Percentiles rank a stretch among this genome's conserved stretches.
phyloP scores from a whole-genome alignment of 37 sponge, comb jelly and placozoan genomes.

The Aplysina aerophoba region DNA sequence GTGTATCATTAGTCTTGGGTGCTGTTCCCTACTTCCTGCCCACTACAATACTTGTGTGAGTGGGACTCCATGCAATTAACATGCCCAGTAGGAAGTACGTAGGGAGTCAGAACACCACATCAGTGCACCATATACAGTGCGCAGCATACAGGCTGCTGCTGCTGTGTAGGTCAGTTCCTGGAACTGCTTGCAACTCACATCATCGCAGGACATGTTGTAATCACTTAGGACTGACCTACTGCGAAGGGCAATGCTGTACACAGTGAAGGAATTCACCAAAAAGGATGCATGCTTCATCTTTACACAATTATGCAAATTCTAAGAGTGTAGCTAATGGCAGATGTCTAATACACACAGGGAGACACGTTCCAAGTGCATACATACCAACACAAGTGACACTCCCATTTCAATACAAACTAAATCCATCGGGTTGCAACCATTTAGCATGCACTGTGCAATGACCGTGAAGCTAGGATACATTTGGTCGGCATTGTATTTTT shows the following conservation, averaged over 20 bases:
- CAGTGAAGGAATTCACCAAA: neutral
- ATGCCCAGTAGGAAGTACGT: too few species aligned
- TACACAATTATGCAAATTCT: neutral
- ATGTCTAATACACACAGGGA: neutral
- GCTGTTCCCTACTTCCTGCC: too few species aligned
- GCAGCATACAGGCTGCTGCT: too few species aligned
- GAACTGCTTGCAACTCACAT: conserved; percentile 59
- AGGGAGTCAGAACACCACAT: too few species aligned
- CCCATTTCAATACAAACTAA: neutral
- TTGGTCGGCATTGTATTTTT: conserved; percentile 58
- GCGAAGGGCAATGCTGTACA: conserved; percentile 56
- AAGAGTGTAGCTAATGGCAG: too few species aligned
- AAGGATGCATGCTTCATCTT: neutral
- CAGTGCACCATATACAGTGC: too few species aligned
- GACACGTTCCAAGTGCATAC: conserved; percentile 8
- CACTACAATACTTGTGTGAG: too few species aligned
- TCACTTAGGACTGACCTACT: conserved; percentile 67
- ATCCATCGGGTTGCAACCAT: neutral
- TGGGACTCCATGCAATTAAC: too few species aligned
- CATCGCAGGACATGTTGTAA: conserved; percentile 91
- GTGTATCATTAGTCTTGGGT: too few species aligned
- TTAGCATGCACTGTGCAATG: neutral
- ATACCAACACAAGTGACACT: neutral
- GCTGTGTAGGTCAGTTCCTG: too few species aligned
- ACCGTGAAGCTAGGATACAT: conserved; percentile 45